Conservation (phyloP, 1,140 invertebrate genomes). For the Aphidius ervi region DNA sequence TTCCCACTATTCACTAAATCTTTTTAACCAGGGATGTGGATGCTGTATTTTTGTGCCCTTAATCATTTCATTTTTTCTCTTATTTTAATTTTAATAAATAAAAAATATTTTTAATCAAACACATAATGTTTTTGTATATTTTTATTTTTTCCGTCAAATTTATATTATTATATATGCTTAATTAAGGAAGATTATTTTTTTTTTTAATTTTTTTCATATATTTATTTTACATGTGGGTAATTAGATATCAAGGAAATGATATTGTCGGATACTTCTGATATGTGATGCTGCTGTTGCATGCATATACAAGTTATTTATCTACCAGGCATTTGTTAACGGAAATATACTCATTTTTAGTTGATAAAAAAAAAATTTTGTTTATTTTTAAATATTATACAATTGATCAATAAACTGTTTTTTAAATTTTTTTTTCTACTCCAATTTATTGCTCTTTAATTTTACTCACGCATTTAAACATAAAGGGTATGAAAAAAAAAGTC, state of each 20-base stretch:
- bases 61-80: background rate
- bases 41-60: constrained; percentile 5
- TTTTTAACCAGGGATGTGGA: constrained; percentile 21
- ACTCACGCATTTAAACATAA: too few species aligned
- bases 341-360: constrained; percentile 22
- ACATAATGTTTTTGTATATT: too few species aligned
- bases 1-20: background rate
- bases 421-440: constrained; percentile 12
- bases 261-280: background rate
- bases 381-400: constrained; percentile 19
- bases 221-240: constrained; percentile 1
- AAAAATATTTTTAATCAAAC: too few species aligned
- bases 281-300: constrained; percentile 18
- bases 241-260: constrained; percentile 1
- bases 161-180: background rate
- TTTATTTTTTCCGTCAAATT: background rate
- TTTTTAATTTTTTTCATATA: background rate
- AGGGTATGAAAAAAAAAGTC: too few species aligned
- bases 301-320: constrained; percentile 32
- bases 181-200: background rate
- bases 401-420: constrained; percentile 28
- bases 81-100: background rate
- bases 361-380: constrained; percentile 32
- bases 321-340: constrained; percentile 41
- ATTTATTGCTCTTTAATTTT: constrained; percentile 11